Evolutionary conservation across 2,888 invertebrate species (phyloP).

Genomic region (Catonia carolina): DNA sequence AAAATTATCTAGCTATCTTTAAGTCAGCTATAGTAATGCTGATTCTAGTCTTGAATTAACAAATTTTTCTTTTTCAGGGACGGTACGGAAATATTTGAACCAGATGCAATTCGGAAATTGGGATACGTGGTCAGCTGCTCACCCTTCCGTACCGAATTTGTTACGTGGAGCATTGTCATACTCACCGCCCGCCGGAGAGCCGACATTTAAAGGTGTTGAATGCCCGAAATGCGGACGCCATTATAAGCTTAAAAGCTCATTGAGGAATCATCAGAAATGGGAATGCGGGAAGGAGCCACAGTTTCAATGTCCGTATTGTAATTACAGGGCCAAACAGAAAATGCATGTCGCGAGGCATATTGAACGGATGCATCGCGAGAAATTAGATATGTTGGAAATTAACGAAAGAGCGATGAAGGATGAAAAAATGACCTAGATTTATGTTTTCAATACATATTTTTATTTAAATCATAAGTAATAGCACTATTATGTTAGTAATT

Average conservation of each 20-base stretch:
- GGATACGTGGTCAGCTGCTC: conserved; percentile 37
- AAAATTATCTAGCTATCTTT: too few species aligned
- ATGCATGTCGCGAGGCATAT: conserved; percentile 78
- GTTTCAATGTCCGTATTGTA: conserved; percentile 75
- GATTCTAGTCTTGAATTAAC: not conserved
- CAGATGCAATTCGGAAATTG: conserved; percentile 33
- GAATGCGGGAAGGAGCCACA: conserved; percentile 80
- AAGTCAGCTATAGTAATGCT: not conserved
- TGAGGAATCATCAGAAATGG: conserved; percentile 78
- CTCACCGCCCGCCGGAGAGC: conserved; percentile 10
- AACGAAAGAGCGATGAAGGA: conserved; percentile 18
- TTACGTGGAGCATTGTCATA: conserved; percentile 21
- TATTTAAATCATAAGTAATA: conserved; percentile 10
- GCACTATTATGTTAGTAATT: not conserved
- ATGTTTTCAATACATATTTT: not conserved
- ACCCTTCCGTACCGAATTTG: conserved; percentile 33
- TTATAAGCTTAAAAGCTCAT: conserved; percentile 79
- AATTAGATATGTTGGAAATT: conserved; percentile 33
- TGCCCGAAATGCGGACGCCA: conserved; percentile 68
- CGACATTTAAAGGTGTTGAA: conserved; percentile 34
- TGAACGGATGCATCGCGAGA: conserved; percentile 72
- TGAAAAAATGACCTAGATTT: conserved; percentile 9
- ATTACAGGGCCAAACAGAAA: conserved; percentile 77
- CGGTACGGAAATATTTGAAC: conserved; percentile 26
- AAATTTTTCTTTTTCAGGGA: conserved; percentile 9